Conservation (phyloP, 2,113 vertebrate genomes). For the Deroptyus accipitrinus region DNA sequence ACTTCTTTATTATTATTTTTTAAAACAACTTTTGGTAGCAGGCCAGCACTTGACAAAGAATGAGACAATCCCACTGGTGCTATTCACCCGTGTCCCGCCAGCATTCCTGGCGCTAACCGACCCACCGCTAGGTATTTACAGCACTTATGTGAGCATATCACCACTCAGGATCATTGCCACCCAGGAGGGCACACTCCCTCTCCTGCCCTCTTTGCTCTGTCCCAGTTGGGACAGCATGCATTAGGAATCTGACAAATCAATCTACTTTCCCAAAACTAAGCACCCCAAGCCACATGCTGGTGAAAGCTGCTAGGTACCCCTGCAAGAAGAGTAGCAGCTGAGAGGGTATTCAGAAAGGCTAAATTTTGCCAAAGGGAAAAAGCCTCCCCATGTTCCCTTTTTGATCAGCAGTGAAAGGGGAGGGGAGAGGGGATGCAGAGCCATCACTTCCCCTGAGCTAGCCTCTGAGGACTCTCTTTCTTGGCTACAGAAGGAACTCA, state of each 20-base stretch:
- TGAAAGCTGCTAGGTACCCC: not conserved
- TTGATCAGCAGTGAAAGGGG: not conserved
- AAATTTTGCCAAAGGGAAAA: not conserved
- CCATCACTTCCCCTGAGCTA: not conserved
- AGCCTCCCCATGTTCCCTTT: not conserved
- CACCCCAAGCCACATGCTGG: not conserved
- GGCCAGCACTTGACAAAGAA: not conserved
- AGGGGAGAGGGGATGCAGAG: not conserved
- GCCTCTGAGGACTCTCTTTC: not conserved
- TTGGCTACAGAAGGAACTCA: not conserved
- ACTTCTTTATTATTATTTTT: slow-evolving; percentile 1
- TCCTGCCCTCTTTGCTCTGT: not conserved
- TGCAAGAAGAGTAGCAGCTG: not conserved
- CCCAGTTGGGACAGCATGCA: accelerated
- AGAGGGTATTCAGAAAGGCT: not conserved
- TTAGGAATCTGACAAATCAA: not conserved
- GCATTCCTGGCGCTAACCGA: not conserved
- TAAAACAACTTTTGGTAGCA: not conserved
- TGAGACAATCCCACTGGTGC: not conserved
- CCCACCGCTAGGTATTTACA: not conserved
- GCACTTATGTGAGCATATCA: accelerated
- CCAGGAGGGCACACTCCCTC: not conserved
- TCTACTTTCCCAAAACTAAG: not conserved
- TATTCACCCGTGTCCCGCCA: not conserved
- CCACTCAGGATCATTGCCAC: not conserved